Percentiles rank a stretch among this genome's conserved stretches.
These are phyloP conservation scores for Mesoclemmys tuberculata DNA, from an alignment of 2,113 vertebrate species.

Conservation along the genomic window DNA sequence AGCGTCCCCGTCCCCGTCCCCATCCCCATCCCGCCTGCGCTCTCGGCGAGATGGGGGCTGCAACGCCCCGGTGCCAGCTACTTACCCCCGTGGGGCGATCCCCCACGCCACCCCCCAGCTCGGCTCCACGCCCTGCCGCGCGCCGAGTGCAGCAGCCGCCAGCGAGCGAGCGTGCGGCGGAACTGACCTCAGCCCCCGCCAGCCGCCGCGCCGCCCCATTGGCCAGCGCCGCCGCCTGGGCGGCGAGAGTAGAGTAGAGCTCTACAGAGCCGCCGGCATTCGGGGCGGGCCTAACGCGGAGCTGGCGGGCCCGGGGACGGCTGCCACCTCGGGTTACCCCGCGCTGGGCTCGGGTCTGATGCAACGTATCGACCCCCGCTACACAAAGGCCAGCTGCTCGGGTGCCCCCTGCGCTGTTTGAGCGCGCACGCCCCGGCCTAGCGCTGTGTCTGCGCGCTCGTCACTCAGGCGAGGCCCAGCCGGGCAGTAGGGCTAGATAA, in stretches of 20 bases:
- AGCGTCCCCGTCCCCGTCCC: not conserved
- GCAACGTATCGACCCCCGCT: not conserved
- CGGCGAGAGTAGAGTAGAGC: slow-evolving; percentile 34
- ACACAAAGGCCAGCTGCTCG: too few species aligned
- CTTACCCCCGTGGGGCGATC: not conserved
- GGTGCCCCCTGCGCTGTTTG: too few species aligned
- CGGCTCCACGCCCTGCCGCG: not conserved
- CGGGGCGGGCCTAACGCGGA: too few species aligned
- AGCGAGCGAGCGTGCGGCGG: not conserved
- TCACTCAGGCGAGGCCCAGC: fast-evolving
- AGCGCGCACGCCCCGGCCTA: too few species aligned
- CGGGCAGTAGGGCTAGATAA: not conserved
- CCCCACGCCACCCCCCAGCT: not conserved
- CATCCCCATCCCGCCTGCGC: not conserved
- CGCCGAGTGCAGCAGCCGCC: not conserved
- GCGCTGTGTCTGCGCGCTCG: fast-evolving
- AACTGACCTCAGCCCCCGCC: slow-evolving; percentile 1
- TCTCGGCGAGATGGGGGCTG: not conserved
- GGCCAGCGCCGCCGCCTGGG: not conserved
- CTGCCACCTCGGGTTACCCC: too few species aligned
- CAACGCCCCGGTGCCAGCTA: not conserved
- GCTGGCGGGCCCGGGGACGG: fast-evolving
- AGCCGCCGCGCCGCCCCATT: not conserved
- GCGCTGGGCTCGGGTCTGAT: not conserved
- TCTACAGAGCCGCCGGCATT: not conserved